Percentiles rank a stretch among this genome's conserved stretches.
These are phyloP conservation scores for Elephas maximus DNA, from an alignment of 2,113 vertebrate species.

Conservation along the genomic window DNA sequence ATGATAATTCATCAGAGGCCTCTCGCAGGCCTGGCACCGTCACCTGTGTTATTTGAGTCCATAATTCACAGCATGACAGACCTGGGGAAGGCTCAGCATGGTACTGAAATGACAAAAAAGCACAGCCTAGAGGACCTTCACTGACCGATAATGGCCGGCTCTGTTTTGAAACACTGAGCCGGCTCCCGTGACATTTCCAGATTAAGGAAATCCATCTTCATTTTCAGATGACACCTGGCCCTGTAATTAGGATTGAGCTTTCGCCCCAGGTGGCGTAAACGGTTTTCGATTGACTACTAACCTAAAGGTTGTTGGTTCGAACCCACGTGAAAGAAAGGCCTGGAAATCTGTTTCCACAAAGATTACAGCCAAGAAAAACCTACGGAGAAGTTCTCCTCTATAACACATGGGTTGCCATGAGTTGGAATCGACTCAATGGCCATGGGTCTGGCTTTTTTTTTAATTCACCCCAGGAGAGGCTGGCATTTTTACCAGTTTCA, in stretches of 20 bases:
- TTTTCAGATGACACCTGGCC: not conserved
- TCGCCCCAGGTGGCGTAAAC: not conserved
- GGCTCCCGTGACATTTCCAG: not conserved
- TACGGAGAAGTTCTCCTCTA: not conserved
- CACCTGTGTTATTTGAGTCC: not conserved
- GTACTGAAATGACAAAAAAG: not conserved
- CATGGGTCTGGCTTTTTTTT: not conserved
- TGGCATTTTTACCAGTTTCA: not conserved
- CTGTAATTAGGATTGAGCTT: not conserved
- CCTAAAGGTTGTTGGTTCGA: not conserved
- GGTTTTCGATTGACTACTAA: too few species aligned
- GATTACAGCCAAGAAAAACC: not conserved
- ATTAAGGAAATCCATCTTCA: not conserved
- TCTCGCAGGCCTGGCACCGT: not conserved
- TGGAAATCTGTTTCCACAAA: not conserved
- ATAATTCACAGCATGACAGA: conserved; percentile 14
- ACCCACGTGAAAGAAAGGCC: not conserved
- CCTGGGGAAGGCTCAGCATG: not conserved
- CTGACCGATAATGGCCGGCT: not conserved
- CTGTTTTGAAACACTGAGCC: not conserved
- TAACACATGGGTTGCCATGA: not conserved
- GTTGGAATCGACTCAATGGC: not conserved
- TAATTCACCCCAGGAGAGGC: not conserved
- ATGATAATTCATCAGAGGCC: conserved; percentile 9
- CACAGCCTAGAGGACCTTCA: not conserved